phyloP scores from a whole-genome alignment of 2,888 invertebrate genomes.

The Lutraria lutraria region DNA sequence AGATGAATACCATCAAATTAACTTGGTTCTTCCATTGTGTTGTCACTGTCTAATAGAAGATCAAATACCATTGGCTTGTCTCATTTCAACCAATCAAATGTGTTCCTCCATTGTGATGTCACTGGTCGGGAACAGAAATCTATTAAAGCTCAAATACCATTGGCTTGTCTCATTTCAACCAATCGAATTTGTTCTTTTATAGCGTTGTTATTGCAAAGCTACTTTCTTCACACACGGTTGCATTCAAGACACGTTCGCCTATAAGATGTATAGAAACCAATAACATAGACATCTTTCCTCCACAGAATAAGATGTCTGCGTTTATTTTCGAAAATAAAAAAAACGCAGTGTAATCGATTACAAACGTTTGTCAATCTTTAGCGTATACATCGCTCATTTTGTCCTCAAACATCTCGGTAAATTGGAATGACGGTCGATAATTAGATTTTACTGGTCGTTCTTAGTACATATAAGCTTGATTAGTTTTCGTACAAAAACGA shows the following conservation, averaged over 20 bases:
- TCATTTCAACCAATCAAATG: too few species aligned
- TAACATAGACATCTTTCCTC: not conserved
- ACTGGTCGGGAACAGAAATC: too few species aligned
- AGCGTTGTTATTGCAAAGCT: too few species aligned
- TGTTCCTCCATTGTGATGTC: too few species aligned
- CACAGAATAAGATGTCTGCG: not conserved
- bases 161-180: too few species aligned
- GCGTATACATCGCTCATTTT: not conserved
- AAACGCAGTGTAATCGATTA: not conserved
- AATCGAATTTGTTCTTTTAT: too few species aligned
- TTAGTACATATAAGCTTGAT: not conserved
- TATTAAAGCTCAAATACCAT: too few species aligned
- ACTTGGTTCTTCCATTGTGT: too few species aligned
- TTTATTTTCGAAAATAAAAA: not conserved
- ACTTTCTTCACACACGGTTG: not conserved
- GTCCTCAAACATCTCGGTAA: not conserved
- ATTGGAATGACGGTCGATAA: not conserved
- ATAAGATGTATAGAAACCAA: not conserved
- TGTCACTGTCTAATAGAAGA: too few species aligned
- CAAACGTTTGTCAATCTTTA: not conserved
- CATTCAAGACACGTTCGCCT: not conserved
- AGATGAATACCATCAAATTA: too few species aligned
- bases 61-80: too few species aligned
- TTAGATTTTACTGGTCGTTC: not conserved
- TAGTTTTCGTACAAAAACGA: not conserved